Base-by-base conservation (phyloP, 2,888 invertebrate genomes). In the Xylocampa areola region DNA sequence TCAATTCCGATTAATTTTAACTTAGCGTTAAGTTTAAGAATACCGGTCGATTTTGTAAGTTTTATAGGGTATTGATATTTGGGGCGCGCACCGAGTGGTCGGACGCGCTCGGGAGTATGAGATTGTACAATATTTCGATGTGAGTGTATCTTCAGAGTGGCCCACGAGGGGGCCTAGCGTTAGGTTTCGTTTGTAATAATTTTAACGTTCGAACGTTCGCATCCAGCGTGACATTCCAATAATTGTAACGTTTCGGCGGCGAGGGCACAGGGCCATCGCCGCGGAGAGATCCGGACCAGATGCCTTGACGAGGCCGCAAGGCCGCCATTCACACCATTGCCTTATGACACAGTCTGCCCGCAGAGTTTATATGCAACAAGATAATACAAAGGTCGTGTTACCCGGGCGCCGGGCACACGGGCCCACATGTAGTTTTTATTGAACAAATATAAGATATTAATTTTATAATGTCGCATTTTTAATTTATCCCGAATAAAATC, bases 391-490 rank as follows among this genome's bases (percentile, higher is more conserved):
- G 92, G 93, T 85, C 92, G 92, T 92, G 93, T 94, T 93, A 93
- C 94, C 93, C 92, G 92, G 93, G 90, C 91, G 85, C 92, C 92
- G 92, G 93, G 92, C 87, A 89, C 91, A 91, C 92, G 88, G 93
- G 92, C 93, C 94, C 94, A 92, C 92, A 92, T 93, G 91, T 94
- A 94, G 92, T 93, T 94, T 92, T 92, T 94, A 94, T 88, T 93
- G 93, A 94, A 94, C 94, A 93, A 94, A 94, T 94, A 93, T 93
- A 94, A 94, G 90, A 93, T 93, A 94, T 94, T 94, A 93, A 93
- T 93, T 94, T 94, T 92, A 93, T 93, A 93, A 93, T 88, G 90
- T 90, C 62, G 90, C 84, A 87, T 87, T 91, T 93, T 92, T 86
- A 43, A 74, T 77, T 77, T 73, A 19, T 47, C 16, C 25, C 41